phyloP scores from a whole-genome alignment of 2,888 invertebrate species.

The Xanthia icteritia region DNA sequence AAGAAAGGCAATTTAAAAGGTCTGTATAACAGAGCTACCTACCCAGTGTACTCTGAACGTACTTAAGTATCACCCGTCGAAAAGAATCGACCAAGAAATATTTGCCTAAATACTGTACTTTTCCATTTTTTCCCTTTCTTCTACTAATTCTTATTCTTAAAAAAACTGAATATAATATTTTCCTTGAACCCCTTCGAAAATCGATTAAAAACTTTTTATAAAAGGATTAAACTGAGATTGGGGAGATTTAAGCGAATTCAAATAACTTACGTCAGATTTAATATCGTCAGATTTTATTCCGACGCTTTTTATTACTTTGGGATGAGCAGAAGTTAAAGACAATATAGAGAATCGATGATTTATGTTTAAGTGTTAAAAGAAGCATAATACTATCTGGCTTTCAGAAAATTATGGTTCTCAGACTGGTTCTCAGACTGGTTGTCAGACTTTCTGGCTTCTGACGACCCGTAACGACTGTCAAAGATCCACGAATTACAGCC shows the following conservation, averaged over 20 bases:
- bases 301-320: constrained; percentile 12
- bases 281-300: constrained; percentile 25
- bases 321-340: not conserved
- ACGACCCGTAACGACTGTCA: not conserved
- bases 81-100: not conserved
- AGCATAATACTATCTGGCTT: too few relatives aligned
- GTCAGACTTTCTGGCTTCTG: not conserved
- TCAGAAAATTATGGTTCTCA: too few relatives aligned
- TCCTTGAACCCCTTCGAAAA: constrained; percentile 38
- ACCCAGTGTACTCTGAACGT: not conserved
- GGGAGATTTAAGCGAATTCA: constrained; percentile 26
- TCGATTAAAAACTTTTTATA: constrained; percentile 61
- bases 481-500: too few relatives aligned
- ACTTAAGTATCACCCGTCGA: not conserved
- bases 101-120: not conserved
- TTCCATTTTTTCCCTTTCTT: not conserved
- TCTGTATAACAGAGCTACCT: too few relatives aligned
- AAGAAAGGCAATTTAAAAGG: not conserved
- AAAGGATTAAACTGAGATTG: constrained; percentile 59
- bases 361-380: too few relatives aligned
- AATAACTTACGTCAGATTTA: constrained; percentile 34
- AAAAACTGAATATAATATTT: constrained; percentile 38
- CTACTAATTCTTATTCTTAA: too few relatives aligned
- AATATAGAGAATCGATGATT: not conserved
- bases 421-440: too few relatives aligned